Percentiles rank a stretch among this genome's conserved stretches.
Conservation (phyloP, 2,888 invertebrate species). For the Teleiodes luculella region DNA sequence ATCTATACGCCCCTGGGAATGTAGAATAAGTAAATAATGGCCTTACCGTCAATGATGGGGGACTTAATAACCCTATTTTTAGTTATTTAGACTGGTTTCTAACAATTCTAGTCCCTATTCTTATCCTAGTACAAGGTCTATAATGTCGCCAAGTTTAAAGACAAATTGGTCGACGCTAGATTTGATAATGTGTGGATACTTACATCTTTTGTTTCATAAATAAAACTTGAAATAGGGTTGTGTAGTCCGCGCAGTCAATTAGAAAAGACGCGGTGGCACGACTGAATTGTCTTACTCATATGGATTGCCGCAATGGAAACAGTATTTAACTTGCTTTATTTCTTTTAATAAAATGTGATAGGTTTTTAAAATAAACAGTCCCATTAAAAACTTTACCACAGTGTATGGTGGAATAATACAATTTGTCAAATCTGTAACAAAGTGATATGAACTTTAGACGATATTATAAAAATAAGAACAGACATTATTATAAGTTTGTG, state of each 20-base stretch:
- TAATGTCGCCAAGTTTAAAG: neutral
- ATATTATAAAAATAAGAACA: too few relatives aligned
- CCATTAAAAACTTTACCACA: too few relatives aligned
- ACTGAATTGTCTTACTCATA: conserved; percentile 2
- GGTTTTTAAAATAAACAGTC: too few relatives aligned
- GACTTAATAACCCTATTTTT: neutral
- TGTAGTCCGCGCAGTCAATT: conserved; percentile 31
- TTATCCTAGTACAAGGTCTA: neutral
- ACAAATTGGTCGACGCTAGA: too few relatives aligned
- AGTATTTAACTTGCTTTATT: too few relatives aligned
- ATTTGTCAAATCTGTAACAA: too few relatives aligned
- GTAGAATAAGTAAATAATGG: neutral
- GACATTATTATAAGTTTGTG: too few relatives aligned
- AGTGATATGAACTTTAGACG: too few relatives aligned
- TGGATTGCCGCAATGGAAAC: too few relatives aligned
- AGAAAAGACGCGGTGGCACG: conserved; percentile 9
- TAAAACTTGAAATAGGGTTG: neutral
- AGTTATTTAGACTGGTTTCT: neutral
- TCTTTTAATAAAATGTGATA: too few relatives aligned
- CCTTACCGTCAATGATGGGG: neutral
- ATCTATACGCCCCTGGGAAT: neutral
- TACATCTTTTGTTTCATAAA: neutral
- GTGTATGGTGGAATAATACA: too few relatives aligned
- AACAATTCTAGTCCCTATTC: neutral
- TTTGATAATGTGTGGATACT: too few relatives aligned